Evolutionary conservation across 2,113 vertebrate species (phyloP).

Genomic region (Terrapene triunguis): DNA sequence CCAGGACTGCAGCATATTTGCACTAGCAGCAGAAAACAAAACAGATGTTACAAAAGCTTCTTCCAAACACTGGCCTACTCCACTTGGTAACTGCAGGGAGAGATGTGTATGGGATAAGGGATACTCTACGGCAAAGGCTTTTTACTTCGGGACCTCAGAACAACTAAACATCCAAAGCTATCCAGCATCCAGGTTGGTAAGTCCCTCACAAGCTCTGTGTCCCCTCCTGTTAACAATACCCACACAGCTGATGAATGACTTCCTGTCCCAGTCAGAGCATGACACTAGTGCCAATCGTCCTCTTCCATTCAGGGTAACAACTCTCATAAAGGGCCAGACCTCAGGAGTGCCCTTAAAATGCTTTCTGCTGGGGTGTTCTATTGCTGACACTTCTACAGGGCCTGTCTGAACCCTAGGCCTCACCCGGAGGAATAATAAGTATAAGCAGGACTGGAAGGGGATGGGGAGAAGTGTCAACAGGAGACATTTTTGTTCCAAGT

Average conservation of each 20-base stretch:
- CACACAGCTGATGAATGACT: neutral
- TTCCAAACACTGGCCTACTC: constrained; percentile 63
- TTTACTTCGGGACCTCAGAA: constrained; percentile 1
- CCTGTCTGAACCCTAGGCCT: constrained; percentile 55
- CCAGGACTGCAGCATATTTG: constrained; percentile 60
- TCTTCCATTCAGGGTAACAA: rapidly evolving
- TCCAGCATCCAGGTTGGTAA: neutral
- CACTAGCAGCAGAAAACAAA: constrained; percentile 69
- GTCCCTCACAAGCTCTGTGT: neutral
- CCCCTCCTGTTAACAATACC: neutral
- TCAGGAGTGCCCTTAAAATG: neutral
- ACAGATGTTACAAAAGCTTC: constrained; percentile 72
- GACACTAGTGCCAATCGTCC: rapidly evolving
- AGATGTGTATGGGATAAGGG: constrained; percentile 47
- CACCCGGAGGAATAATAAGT: constrained; percentile 58
- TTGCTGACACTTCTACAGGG: constrained; percentile 4
- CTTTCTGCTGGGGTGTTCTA: neutral
- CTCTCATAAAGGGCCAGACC: neutral
- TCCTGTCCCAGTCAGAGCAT: neutral
- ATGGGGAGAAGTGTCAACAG: constrained; percentile 71
- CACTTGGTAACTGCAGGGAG: constrained; percentile 69
- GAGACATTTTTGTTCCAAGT: constrained; percentile 49
- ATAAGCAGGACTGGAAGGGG: constrained; percentile 69
- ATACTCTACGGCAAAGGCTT: constrained; percentile 65
- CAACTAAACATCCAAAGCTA: neutral